These are phyloP conservation scores for Catostomus latipinnis DNA, from an alignment of 2,797 vertebrate species.

Conservation along the genomic window DNA sequence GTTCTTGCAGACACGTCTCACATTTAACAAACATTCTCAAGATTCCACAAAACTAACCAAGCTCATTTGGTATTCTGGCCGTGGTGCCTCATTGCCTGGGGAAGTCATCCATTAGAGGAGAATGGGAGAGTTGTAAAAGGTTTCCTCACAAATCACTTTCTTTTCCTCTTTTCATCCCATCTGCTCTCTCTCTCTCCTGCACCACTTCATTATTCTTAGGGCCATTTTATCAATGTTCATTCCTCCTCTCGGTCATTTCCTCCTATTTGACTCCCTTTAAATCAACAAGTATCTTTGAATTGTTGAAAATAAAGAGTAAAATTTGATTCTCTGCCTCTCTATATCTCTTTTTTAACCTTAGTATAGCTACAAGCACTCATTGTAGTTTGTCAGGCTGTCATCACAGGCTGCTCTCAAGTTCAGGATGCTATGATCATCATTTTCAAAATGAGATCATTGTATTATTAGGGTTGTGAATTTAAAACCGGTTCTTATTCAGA, in stretches of 20 bases:
- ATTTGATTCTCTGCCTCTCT: neutral
- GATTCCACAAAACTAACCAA: slow-evolving; percentile 17
- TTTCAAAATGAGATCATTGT: too few relatives aligned
- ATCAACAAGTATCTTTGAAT: slow-evolving; percentile 36
- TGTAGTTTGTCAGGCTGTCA: too few relatives aligned
- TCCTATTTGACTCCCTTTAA: slow-evolving; percentile 23
- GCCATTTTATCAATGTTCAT: slow-evolving; percentile 38
- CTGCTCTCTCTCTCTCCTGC: slow-evolving; percentile 19
- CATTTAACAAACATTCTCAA: slow-evolving; percentile 22
- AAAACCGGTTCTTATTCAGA: too few relatives aligned
- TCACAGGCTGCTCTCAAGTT: too few relatives aligned
- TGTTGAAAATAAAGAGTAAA: slow-evolving; percentile 13
- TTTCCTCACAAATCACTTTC: slow-evolving; percentile 41
- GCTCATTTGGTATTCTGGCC: slow-evolving; percentile 36
- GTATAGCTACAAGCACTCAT: too few relatives aligned
- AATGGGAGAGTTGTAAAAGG: slow-evolving; percentile 37
- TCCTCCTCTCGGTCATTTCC: slow-evolving; percentile 2
- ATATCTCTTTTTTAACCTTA: too few relatives aligned
- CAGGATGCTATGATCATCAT: too few relatives aligned
- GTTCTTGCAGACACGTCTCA: slow-evolving; percentile 4
- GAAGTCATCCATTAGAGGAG: slow-evolving; percentile 40
- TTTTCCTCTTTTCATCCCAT: slow-evolving; percentile 35
- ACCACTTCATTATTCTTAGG: slow-evolving; percentile 45
- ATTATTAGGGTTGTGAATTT: too few relatives aligned
- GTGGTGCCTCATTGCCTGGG: slow-evolving; percentile 21